These are phyloP conservation scores for Chesias legatella DNA, from an alignment of 2,888 invertebrate genomes.

Conservation along the genomic window DNA sequence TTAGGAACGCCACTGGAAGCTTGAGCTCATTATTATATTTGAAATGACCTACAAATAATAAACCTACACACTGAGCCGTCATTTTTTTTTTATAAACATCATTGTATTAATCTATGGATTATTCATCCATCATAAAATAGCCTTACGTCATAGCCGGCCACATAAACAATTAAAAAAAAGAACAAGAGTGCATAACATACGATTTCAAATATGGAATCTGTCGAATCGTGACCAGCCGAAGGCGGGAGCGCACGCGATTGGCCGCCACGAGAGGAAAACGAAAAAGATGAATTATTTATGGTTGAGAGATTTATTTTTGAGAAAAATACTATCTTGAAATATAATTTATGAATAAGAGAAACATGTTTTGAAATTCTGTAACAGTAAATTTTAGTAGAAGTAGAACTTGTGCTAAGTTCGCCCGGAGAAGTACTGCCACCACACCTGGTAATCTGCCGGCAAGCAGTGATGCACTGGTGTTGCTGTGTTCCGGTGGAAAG, in stretches of 20 bases:
- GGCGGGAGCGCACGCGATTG: constrained; percentile 53
- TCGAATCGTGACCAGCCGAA: constrained; percentile 60
- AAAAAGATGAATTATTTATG: constrained; percentile 20
- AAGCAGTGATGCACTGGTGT: too few relatives aligned
- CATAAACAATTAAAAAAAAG: constrained; percentile 16
- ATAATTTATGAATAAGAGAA: neutral
- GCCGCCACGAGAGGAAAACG: constrained; percentile 28
- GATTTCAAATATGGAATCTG: constrained; percentile 60
- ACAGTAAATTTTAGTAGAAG: neutral
- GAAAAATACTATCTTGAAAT: constrained; percentile 4
- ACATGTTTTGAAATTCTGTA: neutral
- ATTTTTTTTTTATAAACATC: neutral
- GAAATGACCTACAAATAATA: too few relatives aligned
- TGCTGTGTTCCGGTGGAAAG: too few relatives aligned
- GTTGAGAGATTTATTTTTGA: constrained; percentile 16
- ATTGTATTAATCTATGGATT: constrained; percentile 24
- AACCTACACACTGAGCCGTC: neutral
- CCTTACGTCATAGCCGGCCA: constrained; percentile 12
- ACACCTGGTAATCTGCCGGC: too few relatives aligned
- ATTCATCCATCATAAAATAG: too few relatives aligned
- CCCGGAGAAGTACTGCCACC: too few relatives aligned
- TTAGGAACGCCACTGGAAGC: too few relatives aligned
- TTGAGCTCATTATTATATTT: too few relatives aligned
- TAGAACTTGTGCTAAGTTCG: too few relatives aligned
- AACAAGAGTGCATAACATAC: constrained; percentile 31